phyloP scores from a whole-genome alignment of 2,888 invertebrate species.

The Limnephilus marmoratus region DNA sequence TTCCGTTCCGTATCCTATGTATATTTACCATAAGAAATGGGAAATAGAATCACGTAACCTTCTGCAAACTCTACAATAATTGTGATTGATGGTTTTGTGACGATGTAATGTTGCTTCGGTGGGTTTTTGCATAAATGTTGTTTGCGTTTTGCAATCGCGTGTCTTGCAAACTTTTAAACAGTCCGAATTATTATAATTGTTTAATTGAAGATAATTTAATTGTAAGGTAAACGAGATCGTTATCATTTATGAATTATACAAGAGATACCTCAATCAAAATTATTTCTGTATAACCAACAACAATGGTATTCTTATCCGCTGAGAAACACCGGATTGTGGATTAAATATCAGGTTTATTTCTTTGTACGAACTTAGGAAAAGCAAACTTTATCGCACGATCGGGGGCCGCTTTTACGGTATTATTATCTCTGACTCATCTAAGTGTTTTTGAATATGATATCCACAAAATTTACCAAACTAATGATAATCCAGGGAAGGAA shows the following conservation, averaged over 20 bases:
- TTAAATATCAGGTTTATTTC: background rate
- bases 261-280: background rate
- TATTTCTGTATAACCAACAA: background rate
- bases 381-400: background rate
- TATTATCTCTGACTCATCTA: background rate
- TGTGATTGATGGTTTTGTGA: conserved; percentile 10
- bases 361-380: background rate
- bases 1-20: background rate
- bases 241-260: background rate
- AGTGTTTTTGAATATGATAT: no score
- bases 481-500: no score
- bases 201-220: background rate
- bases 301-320: no score
- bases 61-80: conserved; percentile 6
- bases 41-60: background rate
- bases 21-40: background rate
- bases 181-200: background rate
- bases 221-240: background rate
- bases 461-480: no score
- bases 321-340: no score
- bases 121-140: background rate
- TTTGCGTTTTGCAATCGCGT: background rate
- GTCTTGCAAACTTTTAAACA: background rate
- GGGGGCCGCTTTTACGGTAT: background rate
- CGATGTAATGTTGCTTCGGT: background rate